These are phyloP conservation scores for Epinotia ramella DNA, from an alignment of 2,888 invertebrate genomes.

Conservation along the genomic window DNA sequence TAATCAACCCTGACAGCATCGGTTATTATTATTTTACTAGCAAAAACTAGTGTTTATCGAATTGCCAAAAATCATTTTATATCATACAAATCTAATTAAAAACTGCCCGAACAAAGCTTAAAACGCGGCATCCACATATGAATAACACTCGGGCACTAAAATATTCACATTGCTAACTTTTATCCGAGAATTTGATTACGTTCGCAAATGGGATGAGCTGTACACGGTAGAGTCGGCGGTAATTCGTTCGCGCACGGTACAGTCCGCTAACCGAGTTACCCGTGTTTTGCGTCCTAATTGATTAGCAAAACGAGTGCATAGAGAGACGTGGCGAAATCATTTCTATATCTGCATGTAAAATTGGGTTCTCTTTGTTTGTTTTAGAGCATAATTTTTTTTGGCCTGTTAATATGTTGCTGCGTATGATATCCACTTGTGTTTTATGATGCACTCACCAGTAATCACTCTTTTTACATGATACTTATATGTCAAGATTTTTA, in stretches of 20 bases:
- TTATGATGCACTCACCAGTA: background rate
- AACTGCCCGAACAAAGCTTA: background rate
- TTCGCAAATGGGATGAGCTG: slow-evolving; percentile 22
- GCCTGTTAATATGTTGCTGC: no score
- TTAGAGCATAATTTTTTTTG: background rate
- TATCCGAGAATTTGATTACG: slow-evolving; percentile 33
- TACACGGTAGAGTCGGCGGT: slow-evolving; percentile 7
- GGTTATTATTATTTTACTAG: background rate
- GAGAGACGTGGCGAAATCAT: slow-evolving; percentile 6
- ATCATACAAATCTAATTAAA: background rate
- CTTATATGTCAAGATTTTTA: background rate
- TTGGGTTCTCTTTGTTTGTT: background rate
- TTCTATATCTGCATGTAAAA: background rate
- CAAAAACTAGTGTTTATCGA: background rate
- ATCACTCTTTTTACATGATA: background rate
- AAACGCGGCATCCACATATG: background rate
- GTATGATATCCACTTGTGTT: no score
- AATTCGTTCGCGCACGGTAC: slow-evolving; percentile 5
- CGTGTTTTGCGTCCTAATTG: slow-evolving; percentile 25
- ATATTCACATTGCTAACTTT: slow-evolving; percentile 38
- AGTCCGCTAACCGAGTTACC: slow-evolving; percentile 28
- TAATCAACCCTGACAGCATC: background rate
- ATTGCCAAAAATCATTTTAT: background rate
- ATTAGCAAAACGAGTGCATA: slow-evolving; percentile 24
- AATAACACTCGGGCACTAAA: slow-evolving; percentile 9